Evolutionary conservation across 2,113 vertebrate species (phyloP).

Genomic region (Cynocephalus volans): DNA sequence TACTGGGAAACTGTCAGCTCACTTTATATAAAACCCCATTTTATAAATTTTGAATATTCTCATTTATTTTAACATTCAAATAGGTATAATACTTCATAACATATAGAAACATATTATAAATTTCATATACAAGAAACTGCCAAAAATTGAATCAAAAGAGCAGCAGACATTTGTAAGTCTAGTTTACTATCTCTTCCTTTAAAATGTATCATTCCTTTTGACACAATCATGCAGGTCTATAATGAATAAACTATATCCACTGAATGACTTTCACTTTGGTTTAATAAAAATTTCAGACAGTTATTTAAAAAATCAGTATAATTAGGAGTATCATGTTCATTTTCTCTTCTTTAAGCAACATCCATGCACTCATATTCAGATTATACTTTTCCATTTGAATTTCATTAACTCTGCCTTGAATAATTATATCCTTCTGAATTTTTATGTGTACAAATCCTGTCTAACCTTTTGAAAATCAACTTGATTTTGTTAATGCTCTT

Average conservation of each 20-base stretch:
- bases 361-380: conserved; percentile 60
- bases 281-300: conserved; percentile 69
- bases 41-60: conserved; percentile 9
- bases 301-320: conserved; percentile 74
- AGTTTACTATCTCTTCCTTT: background rate
- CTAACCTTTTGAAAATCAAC: conserved; percentile 70
- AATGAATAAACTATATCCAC: conserved; percentile 48
- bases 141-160: conserved; percentile 26
- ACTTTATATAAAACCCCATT: conserved; percentile 8
- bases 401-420: conserved; percentile 74
- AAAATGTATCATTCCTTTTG: conserved; percentile 20
- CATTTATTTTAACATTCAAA: background rate
- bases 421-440: conserved; percentile 59
- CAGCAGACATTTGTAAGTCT: background rate
- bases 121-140: background rate
- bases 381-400: conserved; percentile 72
- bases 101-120: background rate
- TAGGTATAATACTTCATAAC: background rate
- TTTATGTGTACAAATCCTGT: conserved; percentile 66
- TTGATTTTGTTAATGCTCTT: conserved; percentile 70
- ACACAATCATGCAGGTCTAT: background rate
- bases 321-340: conserved; percentile 52
- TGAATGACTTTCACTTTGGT: conserved; percentile 41
- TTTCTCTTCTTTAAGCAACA: conserved; percentile 69
- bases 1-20: background rate